These are phyloP conservation scores for Drosophila suboccidentalis DNA, from an alignment of 2,888 invertebrate species.

Conservation along the genomic window DNA sequence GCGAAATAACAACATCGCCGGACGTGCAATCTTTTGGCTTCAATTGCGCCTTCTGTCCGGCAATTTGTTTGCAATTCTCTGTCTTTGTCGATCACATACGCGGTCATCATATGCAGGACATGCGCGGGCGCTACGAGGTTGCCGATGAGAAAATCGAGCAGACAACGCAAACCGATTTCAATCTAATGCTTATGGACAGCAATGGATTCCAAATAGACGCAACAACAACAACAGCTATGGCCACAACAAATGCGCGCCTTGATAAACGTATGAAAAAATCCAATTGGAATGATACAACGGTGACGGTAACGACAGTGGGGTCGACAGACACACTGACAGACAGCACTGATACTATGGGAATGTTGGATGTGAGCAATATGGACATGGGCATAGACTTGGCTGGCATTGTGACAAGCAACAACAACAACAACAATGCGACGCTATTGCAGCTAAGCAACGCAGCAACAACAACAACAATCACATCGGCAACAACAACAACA, in stretches of 20 bases:
- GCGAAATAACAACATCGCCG: constrained; percentile 82
- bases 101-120: constrained; percentile 73
- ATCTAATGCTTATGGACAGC: constrained; percentile 59
- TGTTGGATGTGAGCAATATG: constrained; percentile 44
- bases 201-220: constrained; percentile 30
- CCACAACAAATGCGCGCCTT: constrained; percentile 43
- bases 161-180: constrained; percentile 69
- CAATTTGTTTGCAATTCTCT: constrained; percentile 79
- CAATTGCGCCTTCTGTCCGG: constrained; percentile 79
- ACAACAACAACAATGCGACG: constrained; percentile 26
- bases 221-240: constrained; percentile 24
- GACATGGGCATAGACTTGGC: constrained; percentile 52
- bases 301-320: constrained; percentile 15
- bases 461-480: constrained; percentile 31
- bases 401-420: constrained; percentile 29
- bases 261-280: constrained; percentile 51
- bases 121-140: constrained; percentile 71
- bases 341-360: constrained; percentile 26
- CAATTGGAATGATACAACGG: constrained; percentile 52
- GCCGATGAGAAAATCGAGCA: constrained; percentile 54
- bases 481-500: constrained; percentile 21
- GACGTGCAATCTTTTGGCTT: constrained; percentile 80
- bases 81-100: constrained; percentile 79
- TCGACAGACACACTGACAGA: constrained; percentile 12
- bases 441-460: constrained; percentile 40